These are phyloP conservation scores for Spea bombifrons DNA, from an alignment of 2,113 vertebrate genomes.

Conservation along the genomic window DNA sequence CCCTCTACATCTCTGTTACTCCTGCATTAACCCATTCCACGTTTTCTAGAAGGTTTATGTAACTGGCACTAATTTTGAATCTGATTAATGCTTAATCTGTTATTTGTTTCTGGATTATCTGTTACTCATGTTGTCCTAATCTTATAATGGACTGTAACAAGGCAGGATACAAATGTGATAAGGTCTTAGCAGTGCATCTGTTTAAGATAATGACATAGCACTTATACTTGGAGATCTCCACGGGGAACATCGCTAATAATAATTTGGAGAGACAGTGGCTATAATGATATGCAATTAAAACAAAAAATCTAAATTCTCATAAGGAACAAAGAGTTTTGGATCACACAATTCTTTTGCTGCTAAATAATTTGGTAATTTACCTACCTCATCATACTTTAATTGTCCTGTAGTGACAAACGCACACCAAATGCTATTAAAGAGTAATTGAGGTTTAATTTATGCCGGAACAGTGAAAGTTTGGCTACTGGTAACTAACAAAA, in stretches of 20 bases:
- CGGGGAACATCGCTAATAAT: neutral
- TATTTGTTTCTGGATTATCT: no score
- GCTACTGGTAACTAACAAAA: constrained; percentile 20
- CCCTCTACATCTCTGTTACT: no score
- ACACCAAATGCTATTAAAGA: neutral
- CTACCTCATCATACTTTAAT: constrained; percentile 7
- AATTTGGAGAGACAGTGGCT: neutral
- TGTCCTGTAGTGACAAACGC: constrained; percentile 2
- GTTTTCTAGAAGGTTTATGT: no score
- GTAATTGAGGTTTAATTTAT: constrained; percentile 11
- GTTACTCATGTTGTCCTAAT: neutral
- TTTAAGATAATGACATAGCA: neutral
- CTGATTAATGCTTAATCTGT: no score
- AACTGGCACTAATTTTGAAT: no score
- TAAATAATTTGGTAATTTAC: neutral
- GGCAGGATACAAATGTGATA: neutral
- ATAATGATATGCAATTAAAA: neutral
- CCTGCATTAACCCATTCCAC: no score
- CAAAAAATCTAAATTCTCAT: neutral
- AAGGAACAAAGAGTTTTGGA: neutral
- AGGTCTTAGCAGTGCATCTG: neutral
- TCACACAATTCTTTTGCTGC: neutral
- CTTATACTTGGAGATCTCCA: neutral
- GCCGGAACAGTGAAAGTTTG: constrained; percentile 10
- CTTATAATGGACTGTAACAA: neutral